Evolutionary conservation across 2,113 vertebrate species (phyloP), one percentile per base, ranked within the genome.

Genomic region (Anguilla rostrata): DNA sequence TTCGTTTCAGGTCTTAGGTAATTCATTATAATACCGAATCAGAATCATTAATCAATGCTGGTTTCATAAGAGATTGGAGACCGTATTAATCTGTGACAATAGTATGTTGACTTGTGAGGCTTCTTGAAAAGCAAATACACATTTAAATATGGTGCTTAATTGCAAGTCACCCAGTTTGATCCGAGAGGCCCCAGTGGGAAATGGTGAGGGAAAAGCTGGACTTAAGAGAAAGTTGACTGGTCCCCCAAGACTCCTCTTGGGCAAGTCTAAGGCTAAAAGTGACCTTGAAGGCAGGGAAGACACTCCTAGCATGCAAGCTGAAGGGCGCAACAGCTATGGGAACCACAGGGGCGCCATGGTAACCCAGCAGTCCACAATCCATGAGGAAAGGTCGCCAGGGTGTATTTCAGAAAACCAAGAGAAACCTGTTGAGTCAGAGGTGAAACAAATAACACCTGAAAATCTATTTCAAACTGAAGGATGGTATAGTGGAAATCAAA

Each of bases 221-320:
- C 87, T 89, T 41, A 89, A 87, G 75, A 85, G 83, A 20, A 89
- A 85, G 49, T 83, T 82, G 81, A 85, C 87, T 29, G 90, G 86
- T 86, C 84, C 87, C 41, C 80, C 87, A 29, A 79, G 80, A 49
- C 86, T 89, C 14, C 82, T 87, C 39, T 79, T 87, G 26, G 86
- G 87, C 34, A 86, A 90, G 83, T 81, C 60, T 34, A 84, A 88
- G 81, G 53, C 63, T 8, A 87, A 81, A 41, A 56, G 41, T 39
- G 78, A 85, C n/a, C 22, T 40, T 71, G 84, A 84, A 43, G 85
- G 39, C 75, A 85, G 26, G 86, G 78, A 63, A 18, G 49, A 60
- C n/a, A 49, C 46, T 39, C 2, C 12, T 34, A 41, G 85, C 40
- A 83, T 43, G 63, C 39, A 20, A 56, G 84, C 53, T 53, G 57